Base-by-base conservation (phyloP, 2,888 invertebrate genomes). In the Drosophila demipolita region DNA sequence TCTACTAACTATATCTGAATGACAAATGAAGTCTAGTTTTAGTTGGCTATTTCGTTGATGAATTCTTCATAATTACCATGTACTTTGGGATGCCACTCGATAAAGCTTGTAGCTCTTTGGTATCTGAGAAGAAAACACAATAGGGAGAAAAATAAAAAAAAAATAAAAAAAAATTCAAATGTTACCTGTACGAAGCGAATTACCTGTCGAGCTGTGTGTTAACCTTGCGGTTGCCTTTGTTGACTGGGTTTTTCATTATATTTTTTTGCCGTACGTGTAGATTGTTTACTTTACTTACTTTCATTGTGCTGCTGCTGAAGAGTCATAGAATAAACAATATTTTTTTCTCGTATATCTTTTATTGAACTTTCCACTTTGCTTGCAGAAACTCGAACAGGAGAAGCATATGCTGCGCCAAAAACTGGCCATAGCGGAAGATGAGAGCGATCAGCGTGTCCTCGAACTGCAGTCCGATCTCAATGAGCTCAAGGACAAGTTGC, bases 361-460 rank as follows among this genome's bases (percentile, higher is more conserved):
- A 69, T 73, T 78, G 66, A 78, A 70, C 83, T 82, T 82, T 82
- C 78, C 80, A 68, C 26, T 62, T 75, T 81, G 33, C 38, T 65
- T 94, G 0, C 95, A 99, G 98, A 96, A 96, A 91, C 94, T 98
- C 93, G 98, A 98, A 93, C 98, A 99, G 93, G 98, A 99, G 93
- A 96, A 98, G 87, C 97, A 99, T 93, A 95, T 97, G 60, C 94
- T 99, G 60, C 95, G 97, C 71, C 95, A 98, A 74, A 97, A 97
- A 89, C 94, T 99, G 91, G 96, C 97, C 87, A 96, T 97, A 49
- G 95, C 96, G 49, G 96, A 97, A 92, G 96, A 97, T 36, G 98
- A 99, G 93, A 97, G 97, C 92, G 98, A 99, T 85, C 96, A 97
- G 59, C 95, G 97, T 78, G 95, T 98, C 53, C 93, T 97, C 86